phyloP scores from a whole-genome alignment of 2,888 invertebrate species.

The Limnephilus rhombicus region DNA sequence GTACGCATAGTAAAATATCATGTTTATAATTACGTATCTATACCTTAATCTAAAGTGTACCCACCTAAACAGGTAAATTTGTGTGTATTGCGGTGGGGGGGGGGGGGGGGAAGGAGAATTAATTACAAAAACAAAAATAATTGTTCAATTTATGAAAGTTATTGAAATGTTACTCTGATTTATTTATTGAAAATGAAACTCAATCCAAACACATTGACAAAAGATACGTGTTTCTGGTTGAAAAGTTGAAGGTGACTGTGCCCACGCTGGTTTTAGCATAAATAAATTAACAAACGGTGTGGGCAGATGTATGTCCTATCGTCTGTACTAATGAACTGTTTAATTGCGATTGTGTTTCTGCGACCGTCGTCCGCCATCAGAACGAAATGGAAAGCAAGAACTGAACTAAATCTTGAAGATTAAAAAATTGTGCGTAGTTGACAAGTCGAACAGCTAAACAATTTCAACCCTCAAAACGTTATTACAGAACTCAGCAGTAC shows the following conservation, averaged over 20 bases:
- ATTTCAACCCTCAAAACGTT: not conserved
- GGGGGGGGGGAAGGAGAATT: too few relatives aligned
- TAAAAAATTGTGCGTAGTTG: not conserved
- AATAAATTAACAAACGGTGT: not conserved
- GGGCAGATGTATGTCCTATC: not conserved
- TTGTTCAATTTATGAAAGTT: not conserved
- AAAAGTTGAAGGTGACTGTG: conserved; percentile 5
- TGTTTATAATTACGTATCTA: too few relatives aligned
- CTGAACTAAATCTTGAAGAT: not conserved
- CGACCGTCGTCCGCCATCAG: not conserved
- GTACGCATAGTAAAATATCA: too few relatives aligned
- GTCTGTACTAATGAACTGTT: not conserved
- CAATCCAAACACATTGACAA: not conserved
- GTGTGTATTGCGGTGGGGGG: too few relatives aligned
- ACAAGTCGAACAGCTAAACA: not conserved
- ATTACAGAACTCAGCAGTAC: not conserved
- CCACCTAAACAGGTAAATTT: too few relatives aligned
- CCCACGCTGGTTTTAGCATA: not conserved
- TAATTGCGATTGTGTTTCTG: not conserved
- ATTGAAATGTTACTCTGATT: not conserved
- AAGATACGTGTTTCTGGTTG: not conserved
- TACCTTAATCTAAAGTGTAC: too few relatives aligned
- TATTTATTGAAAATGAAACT: not conserved
- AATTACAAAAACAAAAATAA: not conserved
- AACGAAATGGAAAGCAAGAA: not conserved